Evolutionary conservation across 2,797 vertebrate genomes (phyloP).

Genomic region (Loris lydekkerianus): DNA sequence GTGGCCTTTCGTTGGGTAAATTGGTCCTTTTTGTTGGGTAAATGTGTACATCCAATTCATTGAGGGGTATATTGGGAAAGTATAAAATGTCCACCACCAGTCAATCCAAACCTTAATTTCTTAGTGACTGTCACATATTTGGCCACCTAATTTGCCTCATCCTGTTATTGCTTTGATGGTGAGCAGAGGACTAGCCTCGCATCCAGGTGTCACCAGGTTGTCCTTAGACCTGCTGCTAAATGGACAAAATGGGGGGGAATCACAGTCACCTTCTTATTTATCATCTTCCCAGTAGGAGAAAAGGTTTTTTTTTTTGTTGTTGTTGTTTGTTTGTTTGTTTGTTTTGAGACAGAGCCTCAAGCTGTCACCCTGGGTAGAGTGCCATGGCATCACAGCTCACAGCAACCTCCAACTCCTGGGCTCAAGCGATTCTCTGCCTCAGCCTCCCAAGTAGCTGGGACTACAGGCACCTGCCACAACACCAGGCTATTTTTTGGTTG

Average conservation of each 20-base stretch:
- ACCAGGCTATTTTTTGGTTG: no score
- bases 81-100: accelerated
- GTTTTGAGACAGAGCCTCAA: no score
- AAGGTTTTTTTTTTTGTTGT: no score
- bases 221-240: neutral
- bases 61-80: neutral
- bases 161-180: neutral
- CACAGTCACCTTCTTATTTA: neutral
- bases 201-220: no score
- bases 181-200: neutral
- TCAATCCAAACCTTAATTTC: neutral
- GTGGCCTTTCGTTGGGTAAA: neutral
- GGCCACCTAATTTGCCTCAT: neutral
- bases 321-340: no score
- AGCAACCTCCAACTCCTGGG: no score
- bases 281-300: neutral
- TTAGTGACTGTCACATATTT: neutral
- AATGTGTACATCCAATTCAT: accelerated
- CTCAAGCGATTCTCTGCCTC: no score
- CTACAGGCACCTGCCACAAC: no score
- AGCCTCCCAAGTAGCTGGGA: no score
- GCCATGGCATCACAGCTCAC: no score
- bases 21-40: neutral
- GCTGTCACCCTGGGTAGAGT: no score
- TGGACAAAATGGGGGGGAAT: neutral